Evolutionary conservation across 1,140 invertebrate genomes (phyloP).

Genomic region (Antheraea mylitta): DNA sequence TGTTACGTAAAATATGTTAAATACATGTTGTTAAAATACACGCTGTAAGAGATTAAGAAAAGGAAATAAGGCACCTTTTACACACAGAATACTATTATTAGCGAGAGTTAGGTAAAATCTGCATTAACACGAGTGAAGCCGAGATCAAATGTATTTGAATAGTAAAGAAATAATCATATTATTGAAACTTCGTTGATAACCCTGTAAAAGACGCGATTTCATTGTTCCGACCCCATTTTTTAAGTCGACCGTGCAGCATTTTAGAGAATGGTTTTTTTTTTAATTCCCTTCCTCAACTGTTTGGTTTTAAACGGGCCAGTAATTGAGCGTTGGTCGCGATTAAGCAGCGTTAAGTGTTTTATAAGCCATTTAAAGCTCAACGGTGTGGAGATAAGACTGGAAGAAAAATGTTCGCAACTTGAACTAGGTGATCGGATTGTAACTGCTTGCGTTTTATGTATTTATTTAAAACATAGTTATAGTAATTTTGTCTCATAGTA

Average conservation of each 20-base stretch:
- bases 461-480: background rate
- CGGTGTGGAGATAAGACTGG: background rate
- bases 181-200: conserved; percentile 22
- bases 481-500: background rate
- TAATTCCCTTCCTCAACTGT: conserved; percentile 18
- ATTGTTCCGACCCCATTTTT: conserved; percentile 46
- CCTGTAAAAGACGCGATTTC: conserved; percentile 41
- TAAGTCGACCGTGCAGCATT: conserved; percentile 36
- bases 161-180: background rate
- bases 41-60: too few species aligned
- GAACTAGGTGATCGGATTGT: background rate
- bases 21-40: too few species aligned
- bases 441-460: background rate
- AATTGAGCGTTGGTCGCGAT: conserved; percentile 9
- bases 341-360: conserved; percentile 6
- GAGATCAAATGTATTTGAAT: background rate
- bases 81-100: too few species aligned
- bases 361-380: conserved; percentile 10
- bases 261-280: conserved; percentile 41
- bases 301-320: conserved; percentile 13
- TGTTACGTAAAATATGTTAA: too few species aligned
- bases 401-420: conserved; percentile 6
- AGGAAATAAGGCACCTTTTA: too few species aligned
- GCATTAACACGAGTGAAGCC: too few species aligned
- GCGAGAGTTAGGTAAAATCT: too few species aligned